Conservation (phyloP, 2,888 invertebrate species). For the Morpho deidamia region DNA sequence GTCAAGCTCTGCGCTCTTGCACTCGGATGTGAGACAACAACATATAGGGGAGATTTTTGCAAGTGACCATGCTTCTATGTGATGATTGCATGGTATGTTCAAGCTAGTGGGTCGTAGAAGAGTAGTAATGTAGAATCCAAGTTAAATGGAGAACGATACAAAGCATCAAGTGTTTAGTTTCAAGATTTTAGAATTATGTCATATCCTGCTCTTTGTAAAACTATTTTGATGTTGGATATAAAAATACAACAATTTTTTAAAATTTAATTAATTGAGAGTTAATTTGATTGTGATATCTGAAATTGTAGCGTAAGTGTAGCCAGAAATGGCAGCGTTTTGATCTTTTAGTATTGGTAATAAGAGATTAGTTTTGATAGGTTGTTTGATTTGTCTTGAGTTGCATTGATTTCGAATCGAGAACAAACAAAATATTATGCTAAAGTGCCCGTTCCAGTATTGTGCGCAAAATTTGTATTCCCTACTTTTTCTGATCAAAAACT, state of each 20-base stretch:
- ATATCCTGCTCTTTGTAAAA: no score
- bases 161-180: not conserved
- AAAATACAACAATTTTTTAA: no score
- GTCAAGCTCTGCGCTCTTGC: constrained; percentile 17
- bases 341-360: not conserved
- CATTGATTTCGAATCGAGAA: no score
- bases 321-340: constrained; percentile 17
- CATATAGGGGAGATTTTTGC: not conserved
- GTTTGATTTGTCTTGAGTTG: not conserved
- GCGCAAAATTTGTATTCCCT: no score
- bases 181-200: no score
- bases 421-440: no score
- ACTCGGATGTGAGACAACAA: constrained; percentile 17
- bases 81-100: constrained; percentile 6
- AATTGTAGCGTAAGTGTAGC: constrained; percentile 11
- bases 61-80: constrained; percentile 8
- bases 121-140: constrained; percentile 5
- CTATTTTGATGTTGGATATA: no score
- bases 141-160: not conserved
- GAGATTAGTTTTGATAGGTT: not conserved
- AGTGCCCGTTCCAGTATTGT: no score
- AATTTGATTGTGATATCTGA: not conserved
- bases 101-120: constrained; percentile 1
- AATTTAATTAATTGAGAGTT: no score
- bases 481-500: no score